Evolutionary conservation across 2,113 vertebrate genomes (phyloP), one percentile per base, ranked within the genome.

Genomic region (Vulpes ferrilata): DNA sequence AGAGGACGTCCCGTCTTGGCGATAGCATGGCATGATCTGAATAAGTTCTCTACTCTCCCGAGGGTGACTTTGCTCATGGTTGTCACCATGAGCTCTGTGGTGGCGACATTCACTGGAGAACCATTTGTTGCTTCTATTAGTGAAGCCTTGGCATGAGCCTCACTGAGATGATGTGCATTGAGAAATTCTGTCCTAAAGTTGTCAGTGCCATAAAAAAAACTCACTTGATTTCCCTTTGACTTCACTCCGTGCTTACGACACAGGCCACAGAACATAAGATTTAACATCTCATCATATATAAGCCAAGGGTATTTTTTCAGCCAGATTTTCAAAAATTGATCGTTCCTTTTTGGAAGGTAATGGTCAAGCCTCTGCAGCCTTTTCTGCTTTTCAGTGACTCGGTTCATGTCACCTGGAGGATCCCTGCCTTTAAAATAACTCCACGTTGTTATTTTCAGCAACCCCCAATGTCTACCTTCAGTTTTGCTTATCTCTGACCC

Each of bases 291-390:
- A 74, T 99, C 98, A 0, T 98, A 98, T 53, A 98, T 96, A 86
- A 99, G 98, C 98, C 98, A 99, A 9, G 98, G 97, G 32, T 98
- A 99, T 95, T 98, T 98, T 51, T 96, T 98, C 53, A 99, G 93
- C 98, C 98, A 99, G 89, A 98, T 98, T 98, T 98, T 98, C 97
- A 97, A 98, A 97, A 99, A 99, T 10, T 96, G 98, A 48, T 13
- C 62, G 71, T 95, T 98, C 88, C 43, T 98, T 87, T 97, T 98
- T 88, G 97, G 95, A 87, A 97, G 93, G 89, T 97, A 96, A 43
- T 1, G 82, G 80, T 98, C 96, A 95, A 97, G 48, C 53, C 85
- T 94, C 81, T 11, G 74, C 64, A 71, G 89, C 25, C 93, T 98
- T 97, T 98, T 98, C 60, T 64, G 90, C 94, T 85, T 95, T 79